Evolutionary conservation across 1,140 invertebrate genomes (phyloP), one percentile per base, ranked within the genome.

Genomic region (Pantala flavescens): DNA sequence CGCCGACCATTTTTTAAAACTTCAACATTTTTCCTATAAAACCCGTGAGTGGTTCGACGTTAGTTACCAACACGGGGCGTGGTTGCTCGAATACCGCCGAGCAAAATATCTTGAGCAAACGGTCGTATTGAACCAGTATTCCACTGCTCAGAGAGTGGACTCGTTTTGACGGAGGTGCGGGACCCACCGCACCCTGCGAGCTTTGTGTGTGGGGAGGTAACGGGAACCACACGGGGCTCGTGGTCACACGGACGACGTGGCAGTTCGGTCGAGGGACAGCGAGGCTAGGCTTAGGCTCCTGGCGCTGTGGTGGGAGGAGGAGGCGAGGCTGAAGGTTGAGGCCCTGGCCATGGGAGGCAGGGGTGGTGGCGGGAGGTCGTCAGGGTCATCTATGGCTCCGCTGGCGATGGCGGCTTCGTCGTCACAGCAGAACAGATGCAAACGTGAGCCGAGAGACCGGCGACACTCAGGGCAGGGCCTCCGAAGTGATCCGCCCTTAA

Each of bases 401-500:
- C 16, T 63, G 49, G 49, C 49, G 16, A 63, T 21, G 49, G 49
- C 49, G 9, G 78, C 73, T 19, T 82, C 81, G 28, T 82, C 80
- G n/a, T 63, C 49, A 21, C 49, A 63, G 72, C 81, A 81, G 23
- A 82, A 80, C 70, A 83, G 78, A 74, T 83, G 80, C 63, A 89
- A 81, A 16, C 87, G 83, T 36, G 88, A 89, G 77, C 85, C 88
- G 63, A 89, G 83, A 19, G 88, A 83, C 76, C 87, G 87, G 77
- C 88, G 87, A 76, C 88, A 90, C 74, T 89, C 88, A 1, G 88
- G 88, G 77, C 88, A 90, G 71, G 82, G 79, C 55, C 83, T 84
- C 49, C 49, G 3, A 1, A 63, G 49, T 1, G 49, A 63, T 16
- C 49, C 49, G 5, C 16, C 49, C 5, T 21, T 63, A 7, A 63